Evolutionary conservation across 1,140 invertebrate genomes (phyloP).

Genomic region (Drosophila pseudoananassae): DNA sequence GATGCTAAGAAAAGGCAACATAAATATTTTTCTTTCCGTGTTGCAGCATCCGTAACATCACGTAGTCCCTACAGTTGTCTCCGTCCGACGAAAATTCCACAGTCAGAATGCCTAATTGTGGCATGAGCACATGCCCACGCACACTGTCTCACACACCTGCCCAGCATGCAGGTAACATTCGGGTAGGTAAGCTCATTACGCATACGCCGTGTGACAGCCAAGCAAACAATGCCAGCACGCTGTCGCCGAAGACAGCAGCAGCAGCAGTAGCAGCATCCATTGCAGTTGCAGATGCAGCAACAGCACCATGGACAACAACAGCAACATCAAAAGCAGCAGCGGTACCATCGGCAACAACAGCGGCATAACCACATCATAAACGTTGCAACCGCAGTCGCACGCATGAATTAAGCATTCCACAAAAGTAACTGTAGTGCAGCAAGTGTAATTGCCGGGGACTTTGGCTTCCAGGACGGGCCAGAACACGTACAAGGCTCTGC

Average conservation of each 20-base stretch:
- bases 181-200: slow-evolving; percentile 70
- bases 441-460: slow-evolving; percentile 56
- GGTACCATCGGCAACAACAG: slow-evolving; percentile 4
- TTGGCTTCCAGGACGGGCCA: slow-evolving; percentile 33
- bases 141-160: slow-evolving; percentile 13
- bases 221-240: slow-evolving; percentile 66
- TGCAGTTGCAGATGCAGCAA: slow-evolving; percentile 16
- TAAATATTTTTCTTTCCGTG: not conserved
- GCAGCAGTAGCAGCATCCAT: slow-evolving; percentile 44
- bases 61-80: slow-evolving; percentile 48
- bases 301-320: slow-evolving; percentile 6
- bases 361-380: slow-evolving; percentile 73
- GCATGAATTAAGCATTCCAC: slow-evolving; percentile 79
- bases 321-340: not conserved
- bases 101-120: slow-evolving; percentile 76
- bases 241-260: slow-evolving; percentile 32
- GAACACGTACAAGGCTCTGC: slow-evolving; percentile 47
- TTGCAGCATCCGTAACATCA: slow-evolving; percentile 29
- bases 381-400: slow-evolving; percentile 74
- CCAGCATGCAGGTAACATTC: slow-evolving; percentile 31
- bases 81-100: slow-evolving; percentile 41
- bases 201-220: slow-evolving; percentile 63
- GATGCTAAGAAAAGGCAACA: not conserved
- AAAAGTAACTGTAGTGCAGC: slow-evolving; percentile 71
- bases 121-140: slow-evolving; percentile 49